These are phyloP conservation scores for Neodontobutis hainanensis DNA, from an alignment of 2,113 vertebrate genomes.

Conservation along the genomic window DNA sequence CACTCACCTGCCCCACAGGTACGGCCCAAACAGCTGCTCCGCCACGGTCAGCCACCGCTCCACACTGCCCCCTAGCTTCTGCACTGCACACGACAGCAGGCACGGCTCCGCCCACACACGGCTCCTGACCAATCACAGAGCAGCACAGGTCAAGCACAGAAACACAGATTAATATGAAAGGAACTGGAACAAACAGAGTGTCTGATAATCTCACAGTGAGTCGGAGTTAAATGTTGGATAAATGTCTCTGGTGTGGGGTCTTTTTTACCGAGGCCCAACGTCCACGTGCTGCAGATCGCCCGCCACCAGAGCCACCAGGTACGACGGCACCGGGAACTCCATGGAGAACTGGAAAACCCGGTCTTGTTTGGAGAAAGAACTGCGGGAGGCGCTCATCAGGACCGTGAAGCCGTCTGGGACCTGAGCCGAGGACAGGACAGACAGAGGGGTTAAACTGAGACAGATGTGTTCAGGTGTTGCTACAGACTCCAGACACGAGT, in stretches of 20 bases:
- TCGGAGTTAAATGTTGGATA: neutral
- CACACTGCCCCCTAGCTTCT: conserved; percentile 91
- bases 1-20: conserved; percentile 93
- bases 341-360: conserved; percentile 92
- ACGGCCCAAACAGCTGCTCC: conserved; percentile 90
- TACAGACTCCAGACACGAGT: too few relatives aligned
- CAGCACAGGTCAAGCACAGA: neutral
- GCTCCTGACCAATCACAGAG: conserved; percentile 78
- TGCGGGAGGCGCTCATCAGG: conserved; percentile 93
- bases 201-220: too few relatives aligned
- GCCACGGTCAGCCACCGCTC: conserved; percentile 92
- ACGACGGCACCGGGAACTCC: conserved; percentile 94
- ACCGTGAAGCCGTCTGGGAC: conserved; percentile 92
- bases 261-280: conserved; percentile 88
- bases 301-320: conserved; percentile 93
- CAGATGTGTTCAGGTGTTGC: too few relatives aligned
- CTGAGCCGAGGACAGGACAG: conserved; percentile 68
- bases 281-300: conserved; percentile 91
- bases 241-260: too few relatives aligned
- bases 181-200: too few relatives aligned
- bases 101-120: conserved; percentile 98
- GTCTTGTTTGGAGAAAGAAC: conserved; percentile 85
- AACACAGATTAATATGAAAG: too few relatives aligned
- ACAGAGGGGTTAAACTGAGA: too few relatives aligned
- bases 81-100: conserved; percentile 87